A percentile compares a stretch with the other conserved stretches of the same genome.
Evolutionary conservation across 1,140 invertebrate genomes (phyloP).

Genomic region (Zaprionus gabonicus): DNA sequence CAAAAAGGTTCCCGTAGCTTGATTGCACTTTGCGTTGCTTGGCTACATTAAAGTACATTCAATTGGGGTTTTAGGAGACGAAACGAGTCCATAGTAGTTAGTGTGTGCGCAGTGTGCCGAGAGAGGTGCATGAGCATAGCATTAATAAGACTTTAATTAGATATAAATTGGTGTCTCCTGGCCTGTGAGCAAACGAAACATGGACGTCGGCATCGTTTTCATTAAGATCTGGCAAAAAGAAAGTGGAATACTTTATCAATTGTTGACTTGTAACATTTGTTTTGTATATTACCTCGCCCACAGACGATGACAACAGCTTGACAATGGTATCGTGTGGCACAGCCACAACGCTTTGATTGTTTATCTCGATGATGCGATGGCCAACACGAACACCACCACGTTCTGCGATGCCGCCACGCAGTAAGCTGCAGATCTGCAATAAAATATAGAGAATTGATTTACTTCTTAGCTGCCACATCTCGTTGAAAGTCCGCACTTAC

Average conservation of each 20-base stretch:
- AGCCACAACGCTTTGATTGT: constrained; percentile 99
- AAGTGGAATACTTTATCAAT: constrained; percentile 11
- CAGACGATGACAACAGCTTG: constrained; percentile 98
- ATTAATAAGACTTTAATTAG: constrained; percentile 85
- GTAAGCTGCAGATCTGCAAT: constrained; percentile 97
- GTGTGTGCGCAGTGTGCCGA: constrained; percentile 18
- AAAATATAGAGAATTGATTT: neutral
- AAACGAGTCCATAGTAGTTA: constrained; percentile 8
- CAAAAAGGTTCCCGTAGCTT: constrained; percentile 9
- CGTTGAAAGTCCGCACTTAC: constrained; percentile 87
- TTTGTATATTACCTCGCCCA: constrained; percentile 94
- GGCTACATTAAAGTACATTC: constrained; percentile 8
- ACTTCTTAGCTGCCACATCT: neutral
- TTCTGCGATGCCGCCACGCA: constrained; percentile 99
- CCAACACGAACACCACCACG: constrained; percentile 98
- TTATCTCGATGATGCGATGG: constrained; percentile 99
- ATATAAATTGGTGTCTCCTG: constrained; percentile 99
- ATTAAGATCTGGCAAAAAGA: constrained; percentile 95
- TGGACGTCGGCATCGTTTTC: constrained; percentile 99
- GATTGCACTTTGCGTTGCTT: constrained; percentile 8
- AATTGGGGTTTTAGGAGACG: constrained; percentile 5
- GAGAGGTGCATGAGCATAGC: constrained; percentile 44
- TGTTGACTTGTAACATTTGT: neutral
- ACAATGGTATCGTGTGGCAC: constrained; percentile 99
- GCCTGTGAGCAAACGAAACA: constrained; percentile 99